These are phyloP conservation scores for Hirtodrosophila cameraria DNA, from an alignment of 2,888 invertebrate genomes.

Conservation along the genomic window DNA sequence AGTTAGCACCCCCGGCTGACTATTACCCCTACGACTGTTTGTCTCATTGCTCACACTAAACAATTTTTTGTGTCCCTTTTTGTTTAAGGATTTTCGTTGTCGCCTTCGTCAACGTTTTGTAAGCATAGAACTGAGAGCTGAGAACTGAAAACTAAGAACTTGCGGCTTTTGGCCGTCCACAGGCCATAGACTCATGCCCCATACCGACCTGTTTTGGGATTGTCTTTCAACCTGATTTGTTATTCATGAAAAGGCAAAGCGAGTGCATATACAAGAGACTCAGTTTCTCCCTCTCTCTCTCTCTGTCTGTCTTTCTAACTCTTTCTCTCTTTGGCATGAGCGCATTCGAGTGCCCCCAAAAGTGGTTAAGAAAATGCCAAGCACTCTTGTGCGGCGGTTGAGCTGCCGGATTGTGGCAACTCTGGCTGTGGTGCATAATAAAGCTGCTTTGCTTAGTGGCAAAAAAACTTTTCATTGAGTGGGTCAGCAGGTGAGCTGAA, in stretches of 20 bases:
- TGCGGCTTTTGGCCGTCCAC: slow-evolving; percentile 74
- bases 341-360: slow-evolving; percentile 43
- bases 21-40: slow-evolving; percentile 7
- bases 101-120: slow-evolving; percentile 51
- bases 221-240: slow-evolving; percentile 77
- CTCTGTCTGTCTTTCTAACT: not conserved
- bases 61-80: slow-evolving; percentile 51
- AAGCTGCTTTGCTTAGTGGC: slow-evolving; percentile 40
- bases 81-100: slow-evolving; percentile 67
- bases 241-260: slow-evolving; percentile 71
- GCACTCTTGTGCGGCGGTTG: slow-evolving; percentile 61
- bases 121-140: slow-evolving; percentile 61
- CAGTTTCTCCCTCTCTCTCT: not conserved
- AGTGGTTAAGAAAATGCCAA: slow-evolving; percentile 72
- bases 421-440: slow-evolving; percentile 59
- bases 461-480: slow-evolving; percentile 26
- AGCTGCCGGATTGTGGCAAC: slow-evolving; percentile 41
- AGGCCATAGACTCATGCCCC: slow-evolving; percentile 30
- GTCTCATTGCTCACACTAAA: slow-evolving; percentile 58
- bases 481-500: slow-evolving; percentile 39
- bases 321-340: not conserved
- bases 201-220: slow-evolving; percentile 34
- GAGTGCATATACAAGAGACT: slow-evolving; percentile 33
- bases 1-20: slow-evolving; percentile 5
- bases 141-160: slow-evolving; percentile 40